Percentiles rank a stretch among this genome's conserved stretches.
Conservation (phyloP, 1,140 invertebrate species). For the Frieseomelitta varia region DNA sequence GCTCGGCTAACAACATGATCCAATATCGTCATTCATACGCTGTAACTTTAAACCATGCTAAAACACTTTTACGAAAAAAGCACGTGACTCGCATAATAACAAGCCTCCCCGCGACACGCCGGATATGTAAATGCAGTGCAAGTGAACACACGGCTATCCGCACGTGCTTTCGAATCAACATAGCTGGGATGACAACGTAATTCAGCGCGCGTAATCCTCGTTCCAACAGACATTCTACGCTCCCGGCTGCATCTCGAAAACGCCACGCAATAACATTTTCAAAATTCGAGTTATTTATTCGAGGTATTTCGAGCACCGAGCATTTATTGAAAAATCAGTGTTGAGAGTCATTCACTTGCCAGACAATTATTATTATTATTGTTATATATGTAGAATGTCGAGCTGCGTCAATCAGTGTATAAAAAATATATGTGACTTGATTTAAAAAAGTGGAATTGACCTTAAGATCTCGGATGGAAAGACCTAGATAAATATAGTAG, state of each 20-base stretch:
- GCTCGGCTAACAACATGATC: neutral
- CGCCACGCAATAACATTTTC: too few species aligned
- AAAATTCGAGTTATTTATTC: too few species aligned
- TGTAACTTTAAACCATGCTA: neutral
- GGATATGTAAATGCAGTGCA: slow-evolving; percentile 1
- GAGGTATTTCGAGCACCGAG: neutral
- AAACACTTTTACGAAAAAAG: neutral
- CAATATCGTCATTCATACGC: neutral
- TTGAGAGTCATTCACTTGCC: too few species aligned
- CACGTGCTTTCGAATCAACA: slow-evolving; percentile 15
- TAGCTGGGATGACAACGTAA: slow-evolving; percentile 13
- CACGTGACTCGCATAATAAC: neutral
- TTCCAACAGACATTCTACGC: neutral
- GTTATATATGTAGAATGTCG: too few species aligned
- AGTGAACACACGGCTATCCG: neutral
- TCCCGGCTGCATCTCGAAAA: neutral
- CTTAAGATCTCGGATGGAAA: too few species aligned
- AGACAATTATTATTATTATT: too few species aligned
- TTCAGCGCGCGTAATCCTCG: neutral
- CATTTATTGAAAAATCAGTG: too few species aligned
- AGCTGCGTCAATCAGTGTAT: too few species aligned
- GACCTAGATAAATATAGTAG: too few species aligned
- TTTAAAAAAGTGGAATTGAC: too few species aligned
- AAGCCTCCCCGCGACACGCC: neutral
- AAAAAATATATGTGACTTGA: too few species aligned